Conservation (phyloP, 2,888 invertebrate species). For the Cabera pusaria region DNA sequence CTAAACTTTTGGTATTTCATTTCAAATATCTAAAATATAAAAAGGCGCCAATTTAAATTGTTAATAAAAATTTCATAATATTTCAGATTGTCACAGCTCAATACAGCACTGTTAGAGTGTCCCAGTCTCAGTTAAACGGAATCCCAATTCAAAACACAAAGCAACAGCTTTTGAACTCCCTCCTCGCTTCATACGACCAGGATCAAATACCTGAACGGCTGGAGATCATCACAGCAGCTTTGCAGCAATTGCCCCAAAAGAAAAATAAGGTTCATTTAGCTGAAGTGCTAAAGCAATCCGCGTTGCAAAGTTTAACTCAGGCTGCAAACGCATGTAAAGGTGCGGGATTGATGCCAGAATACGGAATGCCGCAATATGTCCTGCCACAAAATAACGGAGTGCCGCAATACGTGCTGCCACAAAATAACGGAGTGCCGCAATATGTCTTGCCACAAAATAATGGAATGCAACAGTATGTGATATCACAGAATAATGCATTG, state of each 20-base stretch:
- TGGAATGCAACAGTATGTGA: neutral
- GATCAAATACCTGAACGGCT: constrained; percentile 38
- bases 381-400: neutral
- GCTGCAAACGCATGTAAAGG: constrained; percentile 39
- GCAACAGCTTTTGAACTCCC: constrained; percentile 14
- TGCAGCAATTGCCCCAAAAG: constrained; percentile 38
- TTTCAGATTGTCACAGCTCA: constrained; percentile 24
- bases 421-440: neutral
- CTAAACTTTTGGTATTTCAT: too few species aligned
- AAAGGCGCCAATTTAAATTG: too few species aligned
- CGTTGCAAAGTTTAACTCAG: constrained; percentile 43
- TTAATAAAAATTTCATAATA: neutral
- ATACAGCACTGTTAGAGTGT: constrained; percentile 6
- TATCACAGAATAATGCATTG: constrained; percentile 1
- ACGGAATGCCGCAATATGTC: neutral
- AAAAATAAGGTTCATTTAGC: constrained; percentile 38
- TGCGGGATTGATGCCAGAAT: constrained; percentile 7
- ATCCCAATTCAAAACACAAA: constrained; percentile 6
- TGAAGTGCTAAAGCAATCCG: constrained; percentile 45
- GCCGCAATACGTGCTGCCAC: neutral
- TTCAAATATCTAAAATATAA: too few species aligned
- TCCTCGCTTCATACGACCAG: constrained; percentile 17
- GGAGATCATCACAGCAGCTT: constrained; percentile 33
- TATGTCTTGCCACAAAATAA: neutral
- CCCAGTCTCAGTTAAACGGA: constrained; percentile 1